Percentiles rank a stretch among this genome's conserved stretches.
These are phyloP conservation scores for Neolamprologus tretocephalus DNA, from an alignment of 2,113 vertebrate species.

Conservation along the genomic window DNA sequence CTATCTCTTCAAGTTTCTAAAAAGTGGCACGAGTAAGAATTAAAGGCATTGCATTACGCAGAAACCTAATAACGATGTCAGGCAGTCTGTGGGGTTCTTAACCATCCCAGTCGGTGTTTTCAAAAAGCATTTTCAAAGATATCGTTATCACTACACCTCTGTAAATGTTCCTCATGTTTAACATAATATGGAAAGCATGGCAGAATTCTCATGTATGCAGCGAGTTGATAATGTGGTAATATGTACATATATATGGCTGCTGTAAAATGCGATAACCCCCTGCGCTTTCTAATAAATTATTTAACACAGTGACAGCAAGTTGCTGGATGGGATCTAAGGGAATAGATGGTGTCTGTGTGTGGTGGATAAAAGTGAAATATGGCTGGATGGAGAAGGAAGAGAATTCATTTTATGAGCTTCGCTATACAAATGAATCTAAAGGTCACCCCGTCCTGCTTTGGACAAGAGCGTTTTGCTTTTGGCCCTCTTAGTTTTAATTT, in stretches of 20 bases:
- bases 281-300: neutral
- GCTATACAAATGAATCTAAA: neutral
- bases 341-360: neutral
- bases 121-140: neutral
- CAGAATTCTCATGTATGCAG: neutral
- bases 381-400: neutral
- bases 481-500: neutral
- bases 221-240: neutral
- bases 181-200: neutral
- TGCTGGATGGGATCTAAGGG: neutral
- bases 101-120: neutral
- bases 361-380: neutral
- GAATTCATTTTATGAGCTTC: neutral
- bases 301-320: neutral
- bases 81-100: neutral
- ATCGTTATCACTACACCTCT: neutral
- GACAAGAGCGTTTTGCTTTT: neutral
- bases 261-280: neutral
- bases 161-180: neutral
- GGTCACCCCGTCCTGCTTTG: neutral
- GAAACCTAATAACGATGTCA: neutral
- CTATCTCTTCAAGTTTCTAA: constrained; percentile 93
- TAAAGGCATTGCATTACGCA: neutral
- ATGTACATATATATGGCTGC: neutral
- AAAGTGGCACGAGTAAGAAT: neutral